Evolutionary conservation across 2,113 vertebrate species (phyloP).

Genomic region (Syrmaticus mikado): DNA sequence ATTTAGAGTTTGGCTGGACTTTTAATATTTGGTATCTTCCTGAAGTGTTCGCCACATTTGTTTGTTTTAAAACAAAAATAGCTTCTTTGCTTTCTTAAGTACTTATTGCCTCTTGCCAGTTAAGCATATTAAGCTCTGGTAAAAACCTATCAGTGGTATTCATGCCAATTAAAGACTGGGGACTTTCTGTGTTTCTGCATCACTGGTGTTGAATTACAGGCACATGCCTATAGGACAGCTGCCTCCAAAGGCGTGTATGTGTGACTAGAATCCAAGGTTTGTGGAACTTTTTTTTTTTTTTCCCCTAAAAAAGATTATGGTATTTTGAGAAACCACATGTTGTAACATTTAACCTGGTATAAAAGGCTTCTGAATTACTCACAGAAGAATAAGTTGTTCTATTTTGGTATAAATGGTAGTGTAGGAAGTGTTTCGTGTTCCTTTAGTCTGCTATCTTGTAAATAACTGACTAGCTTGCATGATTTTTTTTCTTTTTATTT

Average conservation of each 20-base stretch:
- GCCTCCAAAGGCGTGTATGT: neutral
- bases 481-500: neutral
- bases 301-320: neutral
- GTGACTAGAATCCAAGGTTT: neutral
- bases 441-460: neutral
- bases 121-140: neutral
- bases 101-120: neutral
- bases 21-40: neutral
- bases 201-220: neutral
- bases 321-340: neutral
- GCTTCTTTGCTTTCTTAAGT: neutral
- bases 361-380: neutral
- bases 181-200: slow-evolving; percentile 1
- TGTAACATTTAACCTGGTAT: neutral
- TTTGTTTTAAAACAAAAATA: neutral
- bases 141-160: neutral
- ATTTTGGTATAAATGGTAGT: neutral
- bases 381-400: neutral
- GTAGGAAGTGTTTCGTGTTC: neutral
- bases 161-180: neutral
- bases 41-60: neutral
- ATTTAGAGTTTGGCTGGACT: neutral
- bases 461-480: neutral
- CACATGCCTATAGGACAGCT: neutral
- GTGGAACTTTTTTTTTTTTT: neutral